Evolutionary conservation across 1,140 invertebrate genomes (phyloP).

Genomic region (Drosophila burlai): DNA sequence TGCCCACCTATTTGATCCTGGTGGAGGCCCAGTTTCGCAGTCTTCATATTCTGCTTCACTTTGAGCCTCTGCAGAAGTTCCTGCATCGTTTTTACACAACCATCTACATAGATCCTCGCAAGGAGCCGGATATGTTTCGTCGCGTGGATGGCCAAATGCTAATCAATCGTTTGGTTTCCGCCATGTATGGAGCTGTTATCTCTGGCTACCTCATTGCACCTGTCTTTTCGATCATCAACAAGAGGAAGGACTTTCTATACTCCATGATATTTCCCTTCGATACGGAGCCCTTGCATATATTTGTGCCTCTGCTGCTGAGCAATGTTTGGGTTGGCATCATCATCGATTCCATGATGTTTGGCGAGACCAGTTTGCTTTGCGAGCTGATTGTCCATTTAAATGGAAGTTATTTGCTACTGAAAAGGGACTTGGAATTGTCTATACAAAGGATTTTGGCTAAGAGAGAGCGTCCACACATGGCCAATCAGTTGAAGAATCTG

Average conservation of each 20-base stretch:
- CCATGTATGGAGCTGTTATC: conserved; percentile 55
- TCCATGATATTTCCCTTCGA: conserved; percentile 68
- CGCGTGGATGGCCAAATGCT: conserved; percentile 34
- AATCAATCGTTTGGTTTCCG: conserved; percentile 50
- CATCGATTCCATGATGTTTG: conserved; percentile 64
- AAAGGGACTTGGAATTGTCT: conserved; percentile 39
- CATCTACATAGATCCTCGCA: conserved; percentile 66
- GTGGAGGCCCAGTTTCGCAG: conserved; percentile 68
- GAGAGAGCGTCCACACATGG: conserved; percentile 28
- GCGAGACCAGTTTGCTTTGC: conserved; percentile 63
- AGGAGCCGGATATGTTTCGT: conserved; percentile 36
- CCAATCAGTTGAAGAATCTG: conserved; percentile 38
- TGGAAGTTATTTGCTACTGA: conserved; percentile 60
- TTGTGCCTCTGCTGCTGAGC: conserved; percentile 51
- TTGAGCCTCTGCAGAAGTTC: conserved; percentile 38
- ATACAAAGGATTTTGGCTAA: conserved; percentile 33
- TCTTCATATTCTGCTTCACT: conserved; percentile 31
- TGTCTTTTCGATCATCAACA: conserved; percentile 42
- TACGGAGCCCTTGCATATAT: conserved; percentile 45
- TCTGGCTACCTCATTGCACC: conserved; percentile 46
- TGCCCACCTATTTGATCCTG: conserved; percentile 72
- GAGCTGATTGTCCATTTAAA: conserved; percentile 67
- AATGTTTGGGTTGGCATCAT: conserved; percentile 69
- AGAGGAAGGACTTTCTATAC: conserved; percentile 45
- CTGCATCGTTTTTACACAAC: conserved; percentile 59